Base-by-base conservation (phyloP, 1,140 invertebrate genomes). In the Centruroides sculpturatus region DNA sequence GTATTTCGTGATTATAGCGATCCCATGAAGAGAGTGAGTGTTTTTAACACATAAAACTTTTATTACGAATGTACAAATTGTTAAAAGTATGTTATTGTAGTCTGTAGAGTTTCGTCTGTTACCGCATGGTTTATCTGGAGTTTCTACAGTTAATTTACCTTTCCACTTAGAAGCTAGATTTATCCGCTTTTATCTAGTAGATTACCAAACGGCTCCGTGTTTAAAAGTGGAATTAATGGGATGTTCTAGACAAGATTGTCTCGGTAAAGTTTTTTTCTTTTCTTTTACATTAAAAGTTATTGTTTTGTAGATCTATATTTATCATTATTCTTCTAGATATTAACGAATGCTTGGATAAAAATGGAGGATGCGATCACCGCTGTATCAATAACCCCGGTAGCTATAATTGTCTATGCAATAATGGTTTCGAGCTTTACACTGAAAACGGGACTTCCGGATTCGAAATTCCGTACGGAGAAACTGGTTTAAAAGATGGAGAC, bases 341-440 rank as follows among this genome's bases (percentile, higher is more conserved):
- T 35, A 94, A 97, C 70, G 93, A 98, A 73, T 98, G 93, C 74
- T 78, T 80, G 53, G 79, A 78, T n/a, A 84, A 86, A 62, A 97
- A 97, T 72, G 93, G 92, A 8, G 89, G 89, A 34, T 97, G 93
- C 74, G 86, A 95, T 69, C 91, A 94, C 69, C 91, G 92, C 73
- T 95, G 92, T 76, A 80, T 91, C 52, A 95, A 95, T 70, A 85
- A 79, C 63, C 84, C 87, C 53, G 94, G 93, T 55, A 82, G 85
- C 67, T 96, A 83, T 68, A 81, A 82, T 5, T 98, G 94, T 70
- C 80, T 81, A 54, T 98, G 94, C 70, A 91, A 93, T 69, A 83
- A 88, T 52, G 95, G 95, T 3, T 98, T 84, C 72, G 89, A 96
- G 67, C 75, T 99, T 10, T 98, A 90, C 73, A 82, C 82, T 12